These are phyloP conservation scores for Agrypnus murinus DNA, from an alignment of 2,888 invertebrate species.

Conservation along the genomic window DNA sequence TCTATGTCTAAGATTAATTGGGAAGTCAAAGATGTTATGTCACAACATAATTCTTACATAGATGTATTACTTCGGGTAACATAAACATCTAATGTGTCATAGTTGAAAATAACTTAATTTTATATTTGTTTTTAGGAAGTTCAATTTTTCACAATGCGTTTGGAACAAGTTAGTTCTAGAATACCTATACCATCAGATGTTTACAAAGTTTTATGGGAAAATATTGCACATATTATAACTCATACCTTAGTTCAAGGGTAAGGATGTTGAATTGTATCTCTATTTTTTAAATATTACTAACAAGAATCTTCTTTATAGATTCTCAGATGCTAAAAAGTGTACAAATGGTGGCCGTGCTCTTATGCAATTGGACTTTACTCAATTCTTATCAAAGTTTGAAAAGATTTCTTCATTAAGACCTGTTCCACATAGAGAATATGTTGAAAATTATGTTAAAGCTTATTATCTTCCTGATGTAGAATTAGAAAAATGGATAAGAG, in stretches of 20 bases:
- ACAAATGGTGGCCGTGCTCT: constrained; percentile 96
- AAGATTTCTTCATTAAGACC: constrained; percentile 89
- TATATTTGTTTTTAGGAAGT: constrained; percentile 76
- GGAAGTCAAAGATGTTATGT: constrained; percentile 96
- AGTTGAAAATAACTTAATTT: too few relatives aligned
- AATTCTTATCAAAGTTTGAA: constrained; percentile 93
- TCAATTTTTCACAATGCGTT: constrained; percentile 84
- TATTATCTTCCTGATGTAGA: constrained; percentile 93
- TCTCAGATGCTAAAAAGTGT: constrained; percentile 93
- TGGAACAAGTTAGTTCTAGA: constrained; percentile 82
- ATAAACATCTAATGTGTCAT: too few relatives aligned
- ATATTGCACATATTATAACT: constrained; percentile 88
- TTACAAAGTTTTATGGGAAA: constrained; percentile 87
- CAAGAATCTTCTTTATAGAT: constrained; percentile 72
- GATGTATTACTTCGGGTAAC: constrained; percentile 82
- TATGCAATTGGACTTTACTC: constrained; percentile 98
- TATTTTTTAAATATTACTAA: neutral
- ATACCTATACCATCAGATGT: constrained; percentile 83
- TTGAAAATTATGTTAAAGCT: constrained; percentile 96
- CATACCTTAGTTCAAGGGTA: constrained; percentile 95
- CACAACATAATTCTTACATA: constrained; percentile 93
- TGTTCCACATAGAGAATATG: constrained; percentile 90
- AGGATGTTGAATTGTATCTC: constrained; percentile 51
- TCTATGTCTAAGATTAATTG: constrained; percentile 96
- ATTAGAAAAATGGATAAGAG: constrained; percentile 91